Evolutionary conservation across 2,888 invertebrate genomes (phyloP), one percentile per base, ranked within the genome.

Genomic region (Drosophila diplacantha): DNA sequence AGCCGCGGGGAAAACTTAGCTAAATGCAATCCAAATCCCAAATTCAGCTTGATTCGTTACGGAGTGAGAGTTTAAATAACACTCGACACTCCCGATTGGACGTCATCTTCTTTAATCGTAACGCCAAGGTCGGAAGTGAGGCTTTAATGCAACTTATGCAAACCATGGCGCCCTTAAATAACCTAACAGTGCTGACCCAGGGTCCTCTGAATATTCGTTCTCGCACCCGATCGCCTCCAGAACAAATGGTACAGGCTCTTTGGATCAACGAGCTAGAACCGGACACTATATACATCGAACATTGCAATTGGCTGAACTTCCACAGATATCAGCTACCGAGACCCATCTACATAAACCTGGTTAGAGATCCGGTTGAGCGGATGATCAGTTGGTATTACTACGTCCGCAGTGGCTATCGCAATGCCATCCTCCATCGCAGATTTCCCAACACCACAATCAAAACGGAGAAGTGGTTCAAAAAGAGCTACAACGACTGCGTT

Each of bases 361-460:
- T 96, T 1, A 91, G 96, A 29, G 96, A 96, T 88, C 96, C 96
- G 0, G 93, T 96, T 22, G 96, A 96, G 86, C 91, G 96, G 38
- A 93, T 95, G 29, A 95, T 96, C 83, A 95, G 95, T 6, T 96
- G 95, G 95, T 96, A 94, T 86, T 96, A 95, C 88, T 96, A 96
- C 87, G 93, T 95, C 9, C 89, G 95, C 8, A 95, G 95, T 88
- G 94, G 95, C 81, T 82, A 86, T 49, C 75, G 65, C 1, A 85
- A 85, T 64, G 95, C 96, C 18, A 93, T 95, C 85, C 90, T 93
- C 83, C 95, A 94, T 85, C 91, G 93, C 61, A 29, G 26, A 14
- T 53, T 49, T 24, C 70, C 62, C 20, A 94, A 93, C 26, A 93
- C 95, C 43, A 46, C 74, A 2, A 9, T 83, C 0, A 52, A 65